Evolutionary conservation across 2,888 invertebrate species (phyloP).

Genomic region (Acanthoscelides obtectus): DNA sequence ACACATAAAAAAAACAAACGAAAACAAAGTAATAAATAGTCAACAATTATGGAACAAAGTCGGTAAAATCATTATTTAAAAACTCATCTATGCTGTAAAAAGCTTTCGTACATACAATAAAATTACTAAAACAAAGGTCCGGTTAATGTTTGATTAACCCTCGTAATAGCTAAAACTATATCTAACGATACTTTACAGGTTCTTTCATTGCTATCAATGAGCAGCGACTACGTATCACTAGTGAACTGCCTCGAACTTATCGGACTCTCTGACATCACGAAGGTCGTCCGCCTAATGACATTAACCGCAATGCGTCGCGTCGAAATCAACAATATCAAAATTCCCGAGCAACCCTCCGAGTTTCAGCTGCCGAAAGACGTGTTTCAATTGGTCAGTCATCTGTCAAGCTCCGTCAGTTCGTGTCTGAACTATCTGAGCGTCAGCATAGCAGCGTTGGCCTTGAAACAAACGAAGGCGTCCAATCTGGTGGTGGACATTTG

Average conservation of each 20-base stretch:
- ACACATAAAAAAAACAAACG: too few relatives aligned
- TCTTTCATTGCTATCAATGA: constrained; percentile 46
- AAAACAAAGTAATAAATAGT: too few relatives aligned
- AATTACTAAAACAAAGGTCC: too few relatives aligned
- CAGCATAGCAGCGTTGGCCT: constrained; percentile 52
- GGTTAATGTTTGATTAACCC: too few relatives aligned
- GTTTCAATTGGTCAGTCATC: constrained; percentile 35
- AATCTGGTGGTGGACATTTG: constrained; percentile 56
- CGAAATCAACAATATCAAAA: constrained; percentile 39
- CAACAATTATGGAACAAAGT: too few relatives aligned
- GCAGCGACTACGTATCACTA: constrained; percentile 36
- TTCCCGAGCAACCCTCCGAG: constrained; percentile 29
- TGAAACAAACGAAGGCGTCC: constrained; percentile 52
- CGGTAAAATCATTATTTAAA: too few relatives aligned
- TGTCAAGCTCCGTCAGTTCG: constrained; percentile 38
- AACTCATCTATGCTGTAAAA: too few relatives aligned
- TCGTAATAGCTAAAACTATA: too few relatives aligned
- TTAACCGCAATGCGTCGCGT: constrained; percentile 55
- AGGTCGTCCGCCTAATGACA: constrained; percentile 57
- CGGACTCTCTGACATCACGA: constrained; percentile 54
- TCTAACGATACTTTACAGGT: constrained; percentile 25
- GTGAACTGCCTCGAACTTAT: constrained; percentile 41
- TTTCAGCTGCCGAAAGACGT: constrained; percentile 34
- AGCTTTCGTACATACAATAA: too few relatives aligned
- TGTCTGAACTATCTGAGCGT: constrained; percentile 43